Base-by-base conservation (phyloP, 1,140 invertebrate genomes). In the Drosophila athabasca region DNA sequence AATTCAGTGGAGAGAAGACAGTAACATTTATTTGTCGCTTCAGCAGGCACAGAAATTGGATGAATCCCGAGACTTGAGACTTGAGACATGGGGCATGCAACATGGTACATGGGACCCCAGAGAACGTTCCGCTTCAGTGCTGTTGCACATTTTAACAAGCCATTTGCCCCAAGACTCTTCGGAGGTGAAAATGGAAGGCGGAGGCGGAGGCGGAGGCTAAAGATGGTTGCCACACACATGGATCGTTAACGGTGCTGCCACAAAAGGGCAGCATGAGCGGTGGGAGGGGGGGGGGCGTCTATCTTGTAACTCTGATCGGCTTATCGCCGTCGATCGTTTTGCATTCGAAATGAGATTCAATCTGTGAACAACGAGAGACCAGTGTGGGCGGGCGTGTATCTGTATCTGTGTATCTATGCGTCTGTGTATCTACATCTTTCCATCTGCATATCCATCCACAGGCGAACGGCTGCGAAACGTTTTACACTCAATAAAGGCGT, bases 401-500 rank as follows among this genome's bases (percentile, higher is more conserved):
- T 49, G 29, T 17, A 59, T 54, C 19, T 49, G 46, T 24, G 51
- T 31, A 62, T 64, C 41, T 68, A 58, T 35, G 45, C 26, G 17
- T 41, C 15, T 39, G 15, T 6, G n/a, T 9, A 44, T 17, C 26
- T 55, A 31, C 26, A 51, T 13, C 17, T 52, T n/a, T 29, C 29
- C 49, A 46, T 31, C 51, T 62, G 50, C 73, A 79, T 77, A 65
- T 85, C 82, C 83, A 82, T 85, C 82, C 60, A 22, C 82, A 11
- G 50, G 51, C 66, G 29, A 50, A 52, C 69, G 82, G 61, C 82
- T 87, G 82, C 78, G 59, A 81, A 85, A 76, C 82, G 78, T 85
- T 85, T 85, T 85, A 87, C 82, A 85, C 82, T 67, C 85, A 81
- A 85, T 85, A 85, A 85, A 85, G 82, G 82, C 82, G 82, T 85